These are phyloP conservation scores for Amphilophus citrinellus DNA, from an alignment of 2,113 vertebrate genomes.

Conservation along the genomic window DNA sequence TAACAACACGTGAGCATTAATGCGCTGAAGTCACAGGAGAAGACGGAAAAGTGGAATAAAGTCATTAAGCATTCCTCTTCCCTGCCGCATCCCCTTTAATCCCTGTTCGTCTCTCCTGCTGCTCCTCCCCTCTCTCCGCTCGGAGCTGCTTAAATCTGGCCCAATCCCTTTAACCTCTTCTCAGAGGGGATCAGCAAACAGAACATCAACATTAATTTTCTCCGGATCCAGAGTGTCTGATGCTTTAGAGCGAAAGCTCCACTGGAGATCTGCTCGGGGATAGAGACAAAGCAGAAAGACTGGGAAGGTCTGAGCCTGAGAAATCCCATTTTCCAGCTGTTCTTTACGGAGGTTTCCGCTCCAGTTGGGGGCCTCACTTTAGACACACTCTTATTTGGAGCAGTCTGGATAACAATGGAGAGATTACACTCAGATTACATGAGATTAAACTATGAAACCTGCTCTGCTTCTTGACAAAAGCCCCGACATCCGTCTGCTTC, in stretches of 20 bases:
- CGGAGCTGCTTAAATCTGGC: slow-evolving; percentile 7
- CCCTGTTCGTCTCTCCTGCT: slow-evolving; percentile 13
- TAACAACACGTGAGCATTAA: neutral
- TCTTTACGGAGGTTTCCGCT: neutral
- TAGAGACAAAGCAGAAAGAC: neutral
- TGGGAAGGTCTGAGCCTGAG: neutral
- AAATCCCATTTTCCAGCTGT: neutral
- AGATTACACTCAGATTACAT: slow-evolving; percentile 36
- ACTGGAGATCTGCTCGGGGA: neutral
- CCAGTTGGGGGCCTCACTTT: neutral
- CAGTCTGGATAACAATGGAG: slow-evolving; percentile 37
- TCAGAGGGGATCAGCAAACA: neutral
- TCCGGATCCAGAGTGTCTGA: neutral
- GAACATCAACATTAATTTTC: neutral
- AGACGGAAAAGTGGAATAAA: neutral
- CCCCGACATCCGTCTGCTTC: neutral
- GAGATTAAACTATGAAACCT: slow-evolving; percentile 2
- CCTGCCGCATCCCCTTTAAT: slow-evolving; percentile 23
- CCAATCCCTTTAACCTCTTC: slow-evolving; percentile 22
- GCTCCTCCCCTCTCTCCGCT: neutral
- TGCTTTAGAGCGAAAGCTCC: neutral
- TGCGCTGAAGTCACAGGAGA: neutral
- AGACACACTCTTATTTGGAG: neutral
- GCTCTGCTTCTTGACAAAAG: slow-evolving; percentile 5
- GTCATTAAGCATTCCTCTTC: neutral